phyloP scores from a whole-genome alignment of 2,113 vertebrate genomes.

The Helogale parvula region DNA sequence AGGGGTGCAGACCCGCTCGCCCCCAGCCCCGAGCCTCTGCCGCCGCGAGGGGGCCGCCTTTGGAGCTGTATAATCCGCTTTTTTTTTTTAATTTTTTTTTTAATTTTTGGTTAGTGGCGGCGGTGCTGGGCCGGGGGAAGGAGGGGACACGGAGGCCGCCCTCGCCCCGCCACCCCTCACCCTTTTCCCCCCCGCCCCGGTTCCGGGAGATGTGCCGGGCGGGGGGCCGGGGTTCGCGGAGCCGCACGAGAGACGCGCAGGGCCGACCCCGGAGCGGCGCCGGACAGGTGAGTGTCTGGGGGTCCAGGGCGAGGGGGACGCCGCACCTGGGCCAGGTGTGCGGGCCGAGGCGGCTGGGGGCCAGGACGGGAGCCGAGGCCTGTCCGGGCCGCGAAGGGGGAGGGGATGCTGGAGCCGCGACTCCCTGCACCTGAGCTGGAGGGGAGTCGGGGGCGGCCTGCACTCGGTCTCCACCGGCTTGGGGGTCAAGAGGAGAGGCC shows the following conservation, averaged over 20 bases:
- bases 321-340: slow-evolving; percentile 83
- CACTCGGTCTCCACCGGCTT: not conserved
- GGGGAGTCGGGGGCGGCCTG: not conserved
- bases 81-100: not conserved
- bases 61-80: slow-evolving; percentile 26
- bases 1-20: slow-evolving; percentile 70
- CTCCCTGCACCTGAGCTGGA: not conserved
- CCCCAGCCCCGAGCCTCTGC: slow-evolving; percentile 50
- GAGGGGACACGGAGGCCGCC: slow-evolving; percentile 63
- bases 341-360: not conserved
- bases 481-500: not conserved
- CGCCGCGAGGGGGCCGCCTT: slow-evolving; percentile 63
- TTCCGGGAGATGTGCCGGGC: slow-evolving; percentile 80
- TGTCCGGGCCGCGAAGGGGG: not conserved
- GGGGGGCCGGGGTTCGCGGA: slow-evolving; percentile 63
- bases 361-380: not conserved
- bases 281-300: slow-evolving; percentile 75
- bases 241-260: slow-evolving; percentile 67
- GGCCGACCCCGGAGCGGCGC: slow-evolving; percentile 41
- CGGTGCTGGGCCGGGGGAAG: slow-evolving; percentile 38
- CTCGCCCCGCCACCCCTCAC: slow-evolving; percentile 39
- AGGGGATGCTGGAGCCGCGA: slow-evolving; percentile 15
- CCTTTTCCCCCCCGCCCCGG: slow-evolving; percentile 39
- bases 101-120: slow-evolving; percentile 56
- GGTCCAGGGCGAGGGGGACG: not conserved